Evolutionary conservation across 2,113 vertebrate genomes (phyloP).

Genomic region (Gasterosteus nipponicus): DNA sequence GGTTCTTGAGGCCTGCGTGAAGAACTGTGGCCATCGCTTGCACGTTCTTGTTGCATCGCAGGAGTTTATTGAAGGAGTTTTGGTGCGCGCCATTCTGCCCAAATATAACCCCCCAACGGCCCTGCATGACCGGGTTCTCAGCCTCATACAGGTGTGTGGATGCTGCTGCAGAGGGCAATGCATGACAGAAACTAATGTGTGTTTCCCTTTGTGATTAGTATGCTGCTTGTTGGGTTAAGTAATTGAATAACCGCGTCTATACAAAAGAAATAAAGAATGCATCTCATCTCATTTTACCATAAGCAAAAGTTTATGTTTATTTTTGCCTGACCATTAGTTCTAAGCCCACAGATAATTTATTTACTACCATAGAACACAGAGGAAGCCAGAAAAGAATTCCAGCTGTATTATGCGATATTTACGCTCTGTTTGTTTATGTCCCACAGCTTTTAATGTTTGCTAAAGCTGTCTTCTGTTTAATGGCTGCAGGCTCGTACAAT

Average conservation of each 20-base stretch:
- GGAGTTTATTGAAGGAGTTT: slow-evolving; percentile 94
- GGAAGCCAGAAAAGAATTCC: background rate
- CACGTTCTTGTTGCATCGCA: slow-evolving; percentile 89
- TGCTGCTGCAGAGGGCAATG: background rate
- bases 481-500: background rate
- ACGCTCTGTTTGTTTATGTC: background rate
- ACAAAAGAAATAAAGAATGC: background rate
- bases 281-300: background rate
- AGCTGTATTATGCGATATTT: background rate
- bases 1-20: slow-evolving; percentile 96
- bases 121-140: slow-evolving; percentile 93
- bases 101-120: slow-evolving; percentile 92
- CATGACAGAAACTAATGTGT: background rate
- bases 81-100: slow-evolving; percentile 93
- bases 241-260: background rate
- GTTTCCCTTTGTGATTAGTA: background rate
- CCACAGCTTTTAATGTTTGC: background rate
- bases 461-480: background rate
- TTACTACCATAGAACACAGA: background rate
- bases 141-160: slow-evolving; percentile 91
- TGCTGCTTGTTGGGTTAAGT: background rate
- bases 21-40: slow-evolving; percentile 97
- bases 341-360: background rate
- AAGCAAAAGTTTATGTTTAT: background rate
- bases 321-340: background rate